A percentile compares a stretch with the other conserved stretches of the same genome.
Evolutionary conservation across 2,888 invertebrate genomes (phyloP).

Genomic region (Chorisops tibialis): DNA sequence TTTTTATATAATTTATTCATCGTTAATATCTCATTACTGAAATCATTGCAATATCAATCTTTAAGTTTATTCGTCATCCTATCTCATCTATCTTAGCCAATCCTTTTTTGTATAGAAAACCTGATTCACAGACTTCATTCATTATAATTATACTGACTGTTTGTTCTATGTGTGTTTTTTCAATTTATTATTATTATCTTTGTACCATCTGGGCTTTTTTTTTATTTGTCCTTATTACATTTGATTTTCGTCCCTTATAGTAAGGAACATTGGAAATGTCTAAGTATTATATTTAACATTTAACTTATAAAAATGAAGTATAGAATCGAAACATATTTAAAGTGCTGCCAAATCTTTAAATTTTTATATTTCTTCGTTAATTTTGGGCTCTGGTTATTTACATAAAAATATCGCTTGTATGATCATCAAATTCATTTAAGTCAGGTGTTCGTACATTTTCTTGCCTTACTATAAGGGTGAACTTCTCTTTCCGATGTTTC

Average conservation of each 20-base stretch:
- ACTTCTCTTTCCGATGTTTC: slow-evolving; percentile 19
- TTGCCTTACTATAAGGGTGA: slow-evolving; percentile 31
- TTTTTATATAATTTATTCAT: too few species aligned
- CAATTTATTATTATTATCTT: background rate
- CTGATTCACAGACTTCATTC: too few species aligned
- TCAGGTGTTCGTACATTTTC: background rate
- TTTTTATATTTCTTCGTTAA: too few species aligned
- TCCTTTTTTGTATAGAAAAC: slow-evolving; percentile 17
- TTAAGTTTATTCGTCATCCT: too few species aligned
- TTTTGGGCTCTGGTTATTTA: too few species aligned
- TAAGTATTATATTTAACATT: too few species aligned
- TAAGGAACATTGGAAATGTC: slow-evolving; percentile 40
- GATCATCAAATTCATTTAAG: background rate
- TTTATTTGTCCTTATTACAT: slow-evolving; percentile 9
- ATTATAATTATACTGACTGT: slow-evolving; percentile 16
- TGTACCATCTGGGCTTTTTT: background rate
- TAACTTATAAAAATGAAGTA: too few species aligned
- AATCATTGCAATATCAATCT: too few species aligned
- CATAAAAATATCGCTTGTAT: too few species aligned
- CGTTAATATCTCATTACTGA: too few species aligned
- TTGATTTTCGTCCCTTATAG: slow-evolving; percentile 34
- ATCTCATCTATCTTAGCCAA: slow-evolving; percentile 7
- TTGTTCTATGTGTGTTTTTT: slow-evolving; percentile 10
- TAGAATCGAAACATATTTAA: too few species aligned
- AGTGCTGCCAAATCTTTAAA: too few species aligned